A percentile compares a stretch with the other conserved stretches of the same genome.
Conservation (phyloP, 2,113 vertebrate genomes). For the Leucoraja erinaceus region DNA sequence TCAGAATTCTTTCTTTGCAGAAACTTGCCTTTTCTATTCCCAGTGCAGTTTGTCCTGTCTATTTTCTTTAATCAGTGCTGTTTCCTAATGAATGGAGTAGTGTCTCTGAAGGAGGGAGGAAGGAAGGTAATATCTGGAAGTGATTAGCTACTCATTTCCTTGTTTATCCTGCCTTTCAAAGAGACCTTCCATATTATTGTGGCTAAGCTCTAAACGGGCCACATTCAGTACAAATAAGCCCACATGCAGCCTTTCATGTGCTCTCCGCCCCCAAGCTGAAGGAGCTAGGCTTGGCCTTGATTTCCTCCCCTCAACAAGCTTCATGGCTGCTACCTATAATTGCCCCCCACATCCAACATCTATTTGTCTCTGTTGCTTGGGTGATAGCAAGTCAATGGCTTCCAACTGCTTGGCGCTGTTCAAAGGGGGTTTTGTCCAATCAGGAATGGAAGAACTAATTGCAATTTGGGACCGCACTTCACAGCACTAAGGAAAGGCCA, state of each 20-base stretch:
- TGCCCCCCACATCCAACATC: constrained; percentile 34
- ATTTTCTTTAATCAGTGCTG: constrained; percentile 62
- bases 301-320: constrained; percentile 34
- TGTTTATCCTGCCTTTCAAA: constrained; percentile 41
- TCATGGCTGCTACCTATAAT: constrained; percentile 41
- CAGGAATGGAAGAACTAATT: constrained; percentile 11
- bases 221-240: constrained; percentile 37
- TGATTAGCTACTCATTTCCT: constrained; percentile 46
- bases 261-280: constrained; percentile 44
- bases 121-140: constrained; percentile 69
- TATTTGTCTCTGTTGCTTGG: constrained; percentile 22
- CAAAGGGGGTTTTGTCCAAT: constrained; percentile 24
- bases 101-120: constrained; percentile 54
- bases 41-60: constrained; percentile 37
- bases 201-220: constrained; percentile 37
- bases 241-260: constrained; percentile 37
- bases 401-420: constrained; percentile 10
- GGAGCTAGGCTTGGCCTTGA: constrained; percentile 20
- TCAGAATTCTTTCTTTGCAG: constrained; percentile 10
- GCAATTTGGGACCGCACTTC: constrained; percentile 32
- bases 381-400: constrained; percentile 25
- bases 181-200: constrained; percentile 39
- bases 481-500: constrained; percentile 13
- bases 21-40: constrained; percentile 31
- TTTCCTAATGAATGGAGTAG: constrained; percentile 60